A percentile compares a stretch with the other conserved stretches of the same genome.
These are phyloP conservation scores for Podargus strigoides DNA, from an alignment of 2,797 vertebrate genomes.

Conservation along the genomic window DNA sequence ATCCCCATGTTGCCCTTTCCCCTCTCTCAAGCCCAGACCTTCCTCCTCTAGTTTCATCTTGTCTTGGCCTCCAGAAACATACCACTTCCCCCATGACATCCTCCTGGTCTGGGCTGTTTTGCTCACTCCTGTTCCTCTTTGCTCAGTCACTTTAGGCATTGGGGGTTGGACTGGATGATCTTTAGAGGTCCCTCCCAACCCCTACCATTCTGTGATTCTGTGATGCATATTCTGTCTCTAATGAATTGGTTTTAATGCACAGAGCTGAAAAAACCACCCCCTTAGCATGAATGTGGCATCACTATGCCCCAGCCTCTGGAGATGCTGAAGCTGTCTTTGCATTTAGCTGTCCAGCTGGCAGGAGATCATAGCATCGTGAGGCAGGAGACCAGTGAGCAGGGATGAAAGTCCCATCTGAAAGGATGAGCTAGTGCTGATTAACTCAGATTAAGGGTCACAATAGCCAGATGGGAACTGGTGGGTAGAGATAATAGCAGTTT, in stretches of 20 bases:
- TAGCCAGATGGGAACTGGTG: conserved; percentile 29
- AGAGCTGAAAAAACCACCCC: not conserved
- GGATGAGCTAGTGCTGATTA: not conserved
- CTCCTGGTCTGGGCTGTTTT: not conserved
- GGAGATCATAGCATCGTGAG: not conserved
- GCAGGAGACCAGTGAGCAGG: not conserved
- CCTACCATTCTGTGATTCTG: too few species aligned
- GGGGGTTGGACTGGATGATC: too few species aligned
- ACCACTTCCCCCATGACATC: not conserved
- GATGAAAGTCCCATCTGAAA: conserved; percentile 15
- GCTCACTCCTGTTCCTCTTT: not conserved
- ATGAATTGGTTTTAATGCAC: not conserved
- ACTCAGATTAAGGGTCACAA: conserved; percentile 23
- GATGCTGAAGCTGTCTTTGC: not conserved
- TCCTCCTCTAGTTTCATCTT: not conserved
- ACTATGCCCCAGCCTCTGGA: not conserved
- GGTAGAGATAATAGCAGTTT: conserved; percentile 5
- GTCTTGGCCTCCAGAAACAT: not conserved
- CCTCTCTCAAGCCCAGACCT: not conserved
- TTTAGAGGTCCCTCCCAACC: too few species aligned
- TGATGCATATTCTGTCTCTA: not conserved
- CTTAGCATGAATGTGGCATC: not conserved
- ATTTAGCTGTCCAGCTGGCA: not conserved
- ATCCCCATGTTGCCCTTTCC: not conserved
- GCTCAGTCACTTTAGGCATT: not conserved